Evolutionary conservation across 2,797 vertebrate species (phyloP).

Genomic region (Sylvia borin): DNA sequence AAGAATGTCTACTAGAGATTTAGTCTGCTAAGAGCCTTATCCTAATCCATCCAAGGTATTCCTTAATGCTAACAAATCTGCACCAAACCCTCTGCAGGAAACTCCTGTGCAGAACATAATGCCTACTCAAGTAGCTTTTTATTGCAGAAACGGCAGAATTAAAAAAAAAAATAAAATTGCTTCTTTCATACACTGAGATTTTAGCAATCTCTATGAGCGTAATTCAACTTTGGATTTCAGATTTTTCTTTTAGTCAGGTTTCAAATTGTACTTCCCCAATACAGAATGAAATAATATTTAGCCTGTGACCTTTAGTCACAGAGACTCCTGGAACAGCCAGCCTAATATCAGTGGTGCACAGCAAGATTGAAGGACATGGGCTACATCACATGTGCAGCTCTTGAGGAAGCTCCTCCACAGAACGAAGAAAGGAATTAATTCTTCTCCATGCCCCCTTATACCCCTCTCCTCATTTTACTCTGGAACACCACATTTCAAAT

Average conservation of each 20-base stretch:
- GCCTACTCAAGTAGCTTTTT: background rate
- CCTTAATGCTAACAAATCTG: slow-evolving; percentile 26
- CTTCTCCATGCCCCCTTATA: background rate
- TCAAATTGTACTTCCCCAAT: background rate
- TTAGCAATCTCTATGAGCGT: background rate
- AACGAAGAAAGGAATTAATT: background rate
- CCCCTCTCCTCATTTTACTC: accelerated
- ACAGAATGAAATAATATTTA: background rate
- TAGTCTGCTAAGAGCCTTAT: slow-evolving; percentile 18
- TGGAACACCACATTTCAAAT: background rate
- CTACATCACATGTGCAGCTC: background rate
- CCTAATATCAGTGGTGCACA: background rate
- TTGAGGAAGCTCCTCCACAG: background rate
- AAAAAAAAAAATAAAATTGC: background rate
- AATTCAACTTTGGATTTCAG: background rate
- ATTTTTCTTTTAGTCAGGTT: background rate
- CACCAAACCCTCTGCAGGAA: background rate
- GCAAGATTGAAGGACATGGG: background rate
- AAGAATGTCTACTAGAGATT: slow-evolving; percentile 12
- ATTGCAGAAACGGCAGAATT: background rate
- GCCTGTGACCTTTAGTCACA: background rate
- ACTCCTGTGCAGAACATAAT: background rate
- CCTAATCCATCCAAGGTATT: slow-evolving; percentile 47
- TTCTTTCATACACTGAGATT: background rate
- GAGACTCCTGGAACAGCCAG: background rate